phyloP scores from a whole-genome alignment of 2,888 invertebrate genomes.

The Empis livida region DNA sequence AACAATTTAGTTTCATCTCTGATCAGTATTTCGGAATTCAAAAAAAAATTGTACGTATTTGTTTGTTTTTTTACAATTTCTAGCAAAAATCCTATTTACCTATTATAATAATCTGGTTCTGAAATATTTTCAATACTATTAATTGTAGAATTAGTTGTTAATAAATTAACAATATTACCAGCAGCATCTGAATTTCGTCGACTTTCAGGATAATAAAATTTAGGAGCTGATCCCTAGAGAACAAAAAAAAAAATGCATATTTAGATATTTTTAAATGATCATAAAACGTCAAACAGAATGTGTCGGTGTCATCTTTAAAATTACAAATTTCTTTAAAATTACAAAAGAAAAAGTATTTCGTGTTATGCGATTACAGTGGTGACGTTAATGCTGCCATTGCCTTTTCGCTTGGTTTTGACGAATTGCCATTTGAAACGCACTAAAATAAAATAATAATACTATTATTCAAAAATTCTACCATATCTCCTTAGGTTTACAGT shows the following conservation, averaged over 20 bases:
- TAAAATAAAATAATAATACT: no score
- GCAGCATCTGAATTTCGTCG: conserved; percentile 10
- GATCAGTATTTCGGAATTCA: background rate
- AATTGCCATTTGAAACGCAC: no score
- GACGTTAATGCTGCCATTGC: no score
- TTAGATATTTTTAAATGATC: background rate
- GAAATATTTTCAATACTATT: conserved; percentile 29
- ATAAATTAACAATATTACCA: conserved; percentile 1
- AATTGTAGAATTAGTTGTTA: conserved; percentile 8
- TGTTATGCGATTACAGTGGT: no score
- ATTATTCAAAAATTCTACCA: no score
- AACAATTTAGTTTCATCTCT: background rate
- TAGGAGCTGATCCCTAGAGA: background rate
- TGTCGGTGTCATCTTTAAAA: no score
- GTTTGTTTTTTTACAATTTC: background rate
- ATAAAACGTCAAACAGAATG: background rate
- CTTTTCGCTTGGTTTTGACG: no score
- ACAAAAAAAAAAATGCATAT: background rate
- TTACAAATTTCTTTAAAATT: no score
- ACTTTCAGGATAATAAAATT: conserved; percentile 18
- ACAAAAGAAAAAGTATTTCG: no score
- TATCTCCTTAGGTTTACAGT: no score
- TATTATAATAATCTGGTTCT: conserved; percentile 28
- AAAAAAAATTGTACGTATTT: conserved; percentile 10
- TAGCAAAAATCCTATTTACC: conserved; percentile 15